Base-by-base conservation (phyloP, 2,113 vertebrate genomes). In the Rhegmatorhina hoffmannsi region DNA sequence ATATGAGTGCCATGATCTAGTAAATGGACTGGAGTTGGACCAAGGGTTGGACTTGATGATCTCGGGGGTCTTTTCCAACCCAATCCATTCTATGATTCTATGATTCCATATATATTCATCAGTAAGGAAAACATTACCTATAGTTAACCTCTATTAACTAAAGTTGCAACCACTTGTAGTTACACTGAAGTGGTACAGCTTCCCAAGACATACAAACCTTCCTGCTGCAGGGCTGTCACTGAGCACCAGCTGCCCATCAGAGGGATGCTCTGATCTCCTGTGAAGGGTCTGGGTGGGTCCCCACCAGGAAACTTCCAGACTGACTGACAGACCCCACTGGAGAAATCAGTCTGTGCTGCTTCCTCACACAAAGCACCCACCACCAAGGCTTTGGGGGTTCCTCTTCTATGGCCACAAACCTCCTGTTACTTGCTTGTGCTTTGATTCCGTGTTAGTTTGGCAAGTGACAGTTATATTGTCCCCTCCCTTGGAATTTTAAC, bases 381-480 rank as follows among this genome's bases (percentile, higher is more conserved):
- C 64, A 24, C 0, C 0, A 2, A 89, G 34, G 44, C 6, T 60
- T 5, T 28, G 53, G n/a, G 16, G 13, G 60, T 44, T 23, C 19
- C n/a, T 74, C 2, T 49, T 23, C 14, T 47, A 78, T 21, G 60
- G 53, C 11, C 59, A 49, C 58, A 28, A 34, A 29, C 44, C 56
- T 63, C 36, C 13, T 10, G 14, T 17, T 14, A 6, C 33, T 25
- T 3, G 15, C 60, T 5, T 25, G 18, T 3, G 9, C 36, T 75
- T 14, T 7, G 25, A 23, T 13, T 33, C 49, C 3, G 29, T 4
- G 78, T 1, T 21, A 9, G 17, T 81, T 28, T 23, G 75, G 29
- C 38, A 59, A 55, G 12, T 16, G 56, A 15, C 47, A 79, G 70
- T 26, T 26, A 44, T 25, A 1, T 2, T 0, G 18, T 10, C 33